Evolutionary conservation across 2,797 vertebrate genomes (phyloP), one percentile per base, ranked within the genome.

Genomic region (Leuciscus waleckii): DNA sequence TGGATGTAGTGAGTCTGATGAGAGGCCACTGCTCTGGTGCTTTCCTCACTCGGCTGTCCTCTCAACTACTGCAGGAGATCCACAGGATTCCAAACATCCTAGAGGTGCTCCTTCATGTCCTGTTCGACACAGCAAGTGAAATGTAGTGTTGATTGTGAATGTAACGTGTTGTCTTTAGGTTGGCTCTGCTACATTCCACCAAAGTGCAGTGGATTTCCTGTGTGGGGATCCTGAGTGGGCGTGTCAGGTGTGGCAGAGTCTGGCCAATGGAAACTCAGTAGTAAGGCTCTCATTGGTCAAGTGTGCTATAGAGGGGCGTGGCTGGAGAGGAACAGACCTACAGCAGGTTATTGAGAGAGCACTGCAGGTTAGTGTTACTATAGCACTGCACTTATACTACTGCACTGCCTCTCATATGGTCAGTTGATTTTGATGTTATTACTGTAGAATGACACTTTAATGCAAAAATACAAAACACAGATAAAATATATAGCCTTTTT

Each of bases 161-260:
- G 23, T 54, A 29, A 51, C 14, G 1, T 51, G 49, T 17, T 76
- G 26, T 86, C 19, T 77, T 68, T 92, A 98, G 97, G 90, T 98
- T 13, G 97, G 97, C n/a, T 91, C 89, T n/a, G 91, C 95, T 1
- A 21, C 94, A 49, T 96, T 97, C 84, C 93, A 94, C 82, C 95
- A 96, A 89, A 92, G 75, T 76, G 94, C 94, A 56, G 88, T 95
- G 58, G 67, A 26, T 26, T 97, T 97, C 56, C 43, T 95, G 6
- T 97, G 96, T 88, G 85, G 88, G 0, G 92, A 96, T 67, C 14
- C 17, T 0, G 68, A 90, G 74, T 90, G 87, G 90, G 92, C 89
- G 0, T 70, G 85, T 77, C 88, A 89, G 4, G 78, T 95, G 61
- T 96, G 94, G 94, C 90, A 83, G 0, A 88, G 90, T 56, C 94